Conservation (phyloP, 2,797 vertebrate species). For the Myotis planiceps region DNA sequence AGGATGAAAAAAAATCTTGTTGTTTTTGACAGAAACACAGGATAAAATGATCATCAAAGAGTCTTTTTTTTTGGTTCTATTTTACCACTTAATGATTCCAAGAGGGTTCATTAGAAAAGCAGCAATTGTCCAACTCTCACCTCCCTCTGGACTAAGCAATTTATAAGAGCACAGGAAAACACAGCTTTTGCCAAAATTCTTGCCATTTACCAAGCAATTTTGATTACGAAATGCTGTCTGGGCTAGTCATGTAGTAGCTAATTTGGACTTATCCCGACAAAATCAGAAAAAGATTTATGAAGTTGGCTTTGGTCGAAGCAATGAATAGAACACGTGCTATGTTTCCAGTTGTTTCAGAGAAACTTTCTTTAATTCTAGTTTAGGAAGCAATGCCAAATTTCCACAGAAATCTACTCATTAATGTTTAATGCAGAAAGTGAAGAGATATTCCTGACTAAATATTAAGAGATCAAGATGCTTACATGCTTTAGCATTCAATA, state of each 20-base stretch:
- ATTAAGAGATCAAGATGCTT: background rate
- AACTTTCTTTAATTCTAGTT: slow-evolving; percentile 32
- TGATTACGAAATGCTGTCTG: slow-evolving; percentile 50
- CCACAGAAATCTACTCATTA: slow-evolving; percentile 4
- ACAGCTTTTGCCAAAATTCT: background rate
- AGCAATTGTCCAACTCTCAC: background rate
- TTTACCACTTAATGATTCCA: background rate
- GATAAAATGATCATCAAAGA: background rate
- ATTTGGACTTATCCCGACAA: slow-evolving; percentile 52
- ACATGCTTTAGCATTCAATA: background rate
- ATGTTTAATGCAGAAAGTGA: background rate
- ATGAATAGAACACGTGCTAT: background rate
- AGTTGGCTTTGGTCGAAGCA: background rate
- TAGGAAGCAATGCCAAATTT: slow-evolving; percentile 28
- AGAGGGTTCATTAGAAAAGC: slow-evolving; percentile 2
- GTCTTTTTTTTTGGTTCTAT: background rate
- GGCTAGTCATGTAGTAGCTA: slow-evolving; percentile 3
- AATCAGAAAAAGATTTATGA: slow-evolving; percentile 52
- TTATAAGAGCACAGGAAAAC: slow-evolving; percentile 21
- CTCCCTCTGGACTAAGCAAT: background rate
- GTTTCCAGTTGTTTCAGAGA: slow-evolving; percentile 20
- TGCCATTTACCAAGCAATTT: slow-evolving; percentile 13
- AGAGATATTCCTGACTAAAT: slow-evolving; percentile 9
- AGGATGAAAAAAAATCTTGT: background rate
- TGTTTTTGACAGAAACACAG: background rate